phyloP scores from a whole-genome alignment of 2,797 vertebrate genomes.

The Alauda arvensis region DNA sequence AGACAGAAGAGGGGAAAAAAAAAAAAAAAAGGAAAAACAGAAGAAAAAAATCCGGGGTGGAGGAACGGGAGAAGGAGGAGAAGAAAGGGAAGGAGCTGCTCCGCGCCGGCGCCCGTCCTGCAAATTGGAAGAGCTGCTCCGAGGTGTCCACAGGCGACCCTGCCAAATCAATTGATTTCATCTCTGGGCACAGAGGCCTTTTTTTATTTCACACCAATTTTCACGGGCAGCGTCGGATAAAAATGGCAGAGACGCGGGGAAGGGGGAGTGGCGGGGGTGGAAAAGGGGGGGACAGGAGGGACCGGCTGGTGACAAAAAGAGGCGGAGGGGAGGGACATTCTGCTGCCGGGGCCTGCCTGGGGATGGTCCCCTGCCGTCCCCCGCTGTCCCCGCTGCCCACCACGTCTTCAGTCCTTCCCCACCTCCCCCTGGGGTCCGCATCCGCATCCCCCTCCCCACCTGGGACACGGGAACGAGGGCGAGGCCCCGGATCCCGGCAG shows the following conservation, averaged over 20 bases:
- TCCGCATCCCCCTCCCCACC: rapidly evolving
- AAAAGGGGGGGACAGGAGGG: not conserved
- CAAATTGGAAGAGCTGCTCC: constrained; percentile 46
- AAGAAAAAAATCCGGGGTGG: not conserved
- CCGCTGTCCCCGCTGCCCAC: not conserved
- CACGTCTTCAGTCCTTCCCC: rapidly evolving
- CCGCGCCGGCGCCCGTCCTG: not conserved
- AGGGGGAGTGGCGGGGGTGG: not conserved
- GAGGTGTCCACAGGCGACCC: constrained; percentile 59
- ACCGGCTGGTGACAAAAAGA: not conserved
- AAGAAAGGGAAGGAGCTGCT: constrained; percentile 3
- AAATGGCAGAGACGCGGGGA: constrained; percentile 54
- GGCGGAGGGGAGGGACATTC: not conserved
- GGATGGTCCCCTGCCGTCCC: not conserved
- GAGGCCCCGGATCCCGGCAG: rapidly evolving
- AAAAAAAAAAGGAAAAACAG: not conserved
- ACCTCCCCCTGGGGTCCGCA: not conserved
- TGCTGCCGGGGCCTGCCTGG: not conserved
- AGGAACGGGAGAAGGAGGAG: not conserved
- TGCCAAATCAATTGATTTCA: constrained; percentile 73
- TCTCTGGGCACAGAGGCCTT: constrained; percentile 72
- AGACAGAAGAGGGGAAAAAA: not conserved
- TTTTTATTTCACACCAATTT: constrained; percentile 79
- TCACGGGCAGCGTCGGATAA: constrained; percentile 61
- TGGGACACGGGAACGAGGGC: not conserved